Evolutionary conservation across 2,797 vertebrate genomes (phyloP).

Genomic region (Nyctalus aviator): DNA sequence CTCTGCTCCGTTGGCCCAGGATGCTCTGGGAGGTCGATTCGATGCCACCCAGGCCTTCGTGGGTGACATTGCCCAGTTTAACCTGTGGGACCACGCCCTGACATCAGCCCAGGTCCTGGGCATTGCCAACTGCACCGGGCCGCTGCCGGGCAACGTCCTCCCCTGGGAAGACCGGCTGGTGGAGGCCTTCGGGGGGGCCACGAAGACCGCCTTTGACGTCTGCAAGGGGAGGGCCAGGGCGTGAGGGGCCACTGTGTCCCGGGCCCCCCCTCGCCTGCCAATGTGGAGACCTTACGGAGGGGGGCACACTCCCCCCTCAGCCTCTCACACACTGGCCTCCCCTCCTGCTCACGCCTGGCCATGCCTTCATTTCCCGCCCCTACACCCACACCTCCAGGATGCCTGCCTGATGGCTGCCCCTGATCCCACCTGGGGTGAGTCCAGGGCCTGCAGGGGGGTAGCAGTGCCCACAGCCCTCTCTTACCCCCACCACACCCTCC

Average conservation of each 20-base stretch:
- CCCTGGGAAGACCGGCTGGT: slow-evolving; percentile 96
- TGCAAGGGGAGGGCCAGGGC: slow-evolving; percentile 91
- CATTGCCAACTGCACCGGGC: slow-evolving; percentile 93
- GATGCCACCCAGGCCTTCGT: slow-evolving; percentile 98
- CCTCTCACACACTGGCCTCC: background rate
- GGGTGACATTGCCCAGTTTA: slow-evolving; percentile 96
- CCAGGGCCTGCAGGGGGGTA: background rate
- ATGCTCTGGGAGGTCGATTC: slow-evolving; percentile 95
- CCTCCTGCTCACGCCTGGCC: background rate
- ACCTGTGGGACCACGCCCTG: slow-evolving; percentile 96
- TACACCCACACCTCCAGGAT: background rate
- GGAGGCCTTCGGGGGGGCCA: slow-evolving; percentile 95
- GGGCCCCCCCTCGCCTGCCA: slow-evolving; percentile 50
- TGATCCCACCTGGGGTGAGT: background rate
- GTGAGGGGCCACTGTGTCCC: slow-evolving; percentile 68
- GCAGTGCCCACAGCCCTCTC: background rate
- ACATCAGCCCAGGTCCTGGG: slow-evolving; percentile 91
- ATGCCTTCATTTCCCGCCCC: background rate
- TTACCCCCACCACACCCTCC: background rate
- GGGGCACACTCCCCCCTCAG: background rate
- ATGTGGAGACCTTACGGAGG: background rate
- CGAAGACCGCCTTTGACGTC: slow-evolving; percentile 91
- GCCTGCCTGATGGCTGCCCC: background rate
- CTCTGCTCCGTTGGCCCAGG: slow-evolving; percentile 86
- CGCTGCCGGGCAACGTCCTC: slow-evolving; percentile 93